Evolutionary conservation across 1,140 invertebrate species (phyloP), one percentile per base, ranked within the genome.

Genomic region (Caenorhabditis brenneri): DNA sequence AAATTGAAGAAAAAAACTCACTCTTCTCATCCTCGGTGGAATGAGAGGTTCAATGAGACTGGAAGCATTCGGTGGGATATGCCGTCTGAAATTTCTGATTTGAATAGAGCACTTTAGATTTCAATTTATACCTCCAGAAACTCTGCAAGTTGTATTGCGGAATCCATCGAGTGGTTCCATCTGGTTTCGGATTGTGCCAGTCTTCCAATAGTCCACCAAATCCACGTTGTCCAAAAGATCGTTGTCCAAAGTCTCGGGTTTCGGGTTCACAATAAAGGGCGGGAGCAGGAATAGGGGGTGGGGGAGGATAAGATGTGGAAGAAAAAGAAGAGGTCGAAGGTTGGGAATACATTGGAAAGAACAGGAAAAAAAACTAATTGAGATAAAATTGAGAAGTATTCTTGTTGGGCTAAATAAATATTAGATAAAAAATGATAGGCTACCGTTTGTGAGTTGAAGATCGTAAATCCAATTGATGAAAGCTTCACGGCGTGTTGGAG

Each of bases 391-490:
- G 39, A 29, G 15, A 39, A 51, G 2, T 12, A 86, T 55, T 36
- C 82, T 39, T 83, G 22, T 22, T 80, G 29, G 49, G 74, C 24
- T 80, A 39, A 79, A 80, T 6, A 55, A 55, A 2, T 60, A 29
- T 27, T 46, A 39, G 27, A 10, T 1, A 2, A 10, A 27, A 55
- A 80, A 22, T n/a, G n/a, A n/a, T 46, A 36, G 27, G 31, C 15
- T 33, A 84, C 29, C 78, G 29, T 81, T 39, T 19, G 84, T 85
- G n/a, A 85, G 22, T 39, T 85, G 84, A 49, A 87, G 79, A n/a
- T n/a, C n/a, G 74, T 87, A 87, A 58, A 87, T 84, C 86, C 86
- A 87, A 53, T 86, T 82, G 16, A 84, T 80, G 39, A 53, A 42
- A 0, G 22, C n/a, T 42, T 84, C 29, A 15, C 65, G 31, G 9